These are phyloP conservation scores for Phalacrocorax aristotelis DNA, from an alignment of 2,113 vertebrate species.

Conservation along the genomic window DNA sequence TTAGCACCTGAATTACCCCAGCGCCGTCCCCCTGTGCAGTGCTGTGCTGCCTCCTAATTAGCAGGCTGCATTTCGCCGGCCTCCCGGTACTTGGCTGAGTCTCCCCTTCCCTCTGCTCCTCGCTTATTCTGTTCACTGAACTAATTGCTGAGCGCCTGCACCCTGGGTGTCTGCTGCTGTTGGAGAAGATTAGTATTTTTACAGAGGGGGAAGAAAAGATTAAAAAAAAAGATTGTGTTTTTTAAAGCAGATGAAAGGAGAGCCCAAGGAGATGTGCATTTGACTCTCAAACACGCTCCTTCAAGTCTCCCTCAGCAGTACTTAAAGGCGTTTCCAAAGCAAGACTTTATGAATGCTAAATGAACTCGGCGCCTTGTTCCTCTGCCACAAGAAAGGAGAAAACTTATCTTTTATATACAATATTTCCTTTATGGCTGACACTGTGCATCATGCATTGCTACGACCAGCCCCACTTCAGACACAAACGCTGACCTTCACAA, in stretches of 20 bases:
- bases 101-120: constrained; percentile 49
- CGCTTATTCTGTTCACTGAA: background rate
- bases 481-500: constrained; percentile 66
- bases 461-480: constrained; percentile 50
- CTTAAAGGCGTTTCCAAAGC: constrained; percentile 77
- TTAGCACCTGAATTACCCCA: background rate
- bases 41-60: constrained; percentile 30
- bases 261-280: constrained; percentile 75
- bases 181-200: constrained; percentile 75
- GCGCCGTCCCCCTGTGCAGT: background rate
- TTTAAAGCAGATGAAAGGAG: constrained; percentile 77
- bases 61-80: background rate
- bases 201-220: constrained; percentile 1
- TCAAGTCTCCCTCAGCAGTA: constrained; percentile 75
- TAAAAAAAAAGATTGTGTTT: constrained; percentile 68
- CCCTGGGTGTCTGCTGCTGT: constrained; percentile 61
- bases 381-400: constrained; percentile 66
- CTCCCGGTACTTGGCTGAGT: background rate
- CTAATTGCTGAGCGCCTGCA: constrained; percentile 68
- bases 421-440: constrained; percentile 62
- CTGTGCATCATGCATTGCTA: background rate
- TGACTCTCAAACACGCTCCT: constrained; percentile 77
- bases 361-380: constrained; percentile 69
- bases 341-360: constrained; percentile 80
- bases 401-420: constrained; percentile 71